Evolutionary conservation across 2,113 vertebrate species (phyloP).

Genomic region (Agapornis roseicollis): DNA sequence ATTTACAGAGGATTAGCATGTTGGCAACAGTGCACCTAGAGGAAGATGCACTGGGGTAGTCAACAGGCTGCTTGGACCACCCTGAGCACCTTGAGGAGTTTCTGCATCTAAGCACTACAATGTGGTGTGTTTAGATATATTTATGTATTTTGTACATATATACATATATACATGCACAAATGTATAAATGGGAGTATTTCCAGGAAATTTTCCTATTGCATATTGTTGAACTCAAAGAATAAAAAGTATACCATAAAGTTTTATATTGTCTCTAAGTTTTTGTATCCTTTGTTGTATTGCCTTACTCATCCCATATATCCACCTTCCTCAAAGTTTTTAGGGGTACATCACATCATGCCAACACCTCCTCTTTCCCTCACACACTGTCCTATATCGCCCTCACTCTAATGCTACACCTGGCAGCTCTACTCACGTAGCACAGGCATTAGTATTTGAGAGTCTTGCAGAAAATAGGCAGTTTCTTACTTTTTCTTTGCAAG

Average conservation of each 20-base stretch:
- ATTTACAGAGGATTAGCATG: background rate
- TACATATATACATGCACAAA: background rate
- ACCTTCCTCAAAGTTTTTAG: background rate
- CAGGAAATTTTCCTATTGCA: background rate
- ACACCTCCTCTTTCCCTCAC: rapidly evolving
- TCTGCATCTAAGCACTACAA: background rate
- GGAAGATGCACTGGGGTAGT: background rate
- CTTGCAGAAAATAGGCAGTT: background rate
- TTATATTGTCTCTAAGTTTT: background rate
- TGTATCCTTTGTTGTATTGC: too few species aligned
- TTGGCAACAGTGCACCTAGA: background rate
- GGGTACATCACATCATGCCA: background rate
- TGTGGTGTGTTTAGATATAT: background rate
- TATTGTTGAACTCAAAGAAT: background rate
- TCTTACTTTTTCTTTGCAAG: background rate
- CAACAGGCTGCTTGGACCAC: background rate
- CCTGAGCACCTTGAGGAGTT: background rate
- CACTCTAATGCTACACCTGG: background rate
- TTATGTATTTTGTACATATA: background rate
- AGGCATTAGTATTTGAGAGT: background rate
- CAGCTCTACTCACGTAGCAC: rapidly evolving
- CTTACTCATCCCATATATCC: background rate
- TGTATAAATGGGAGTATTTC: background rate
- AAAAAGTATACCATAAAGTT: background rate
- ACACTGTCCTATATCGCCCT: background rate